Conservation (phyloP, 2,888 invertebrate species). For the Plusia festucae region DNA sequence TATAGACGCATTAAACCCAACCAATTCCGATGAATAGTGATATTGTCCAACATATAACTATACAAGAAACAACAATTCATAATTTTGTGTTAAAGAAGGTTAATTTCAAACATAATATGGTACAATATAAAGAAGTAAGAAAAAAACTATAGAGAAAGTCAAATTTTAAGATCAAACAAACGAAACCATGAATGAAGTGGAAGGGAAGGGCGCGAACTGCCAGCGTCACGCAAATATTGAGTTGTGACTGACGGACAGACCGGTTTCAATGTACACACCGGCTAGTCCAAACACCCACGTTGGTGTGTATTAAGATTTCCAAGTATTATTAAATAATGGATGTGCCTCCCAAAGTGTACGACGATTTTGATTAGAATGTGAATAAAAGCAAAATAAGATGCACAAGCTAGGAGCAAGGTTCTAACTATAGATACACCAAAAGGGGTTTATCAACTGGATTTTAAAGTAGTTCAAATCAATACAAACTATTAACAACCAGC, state of each 20-base stretch:
- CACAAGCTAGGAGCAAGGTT: conserved; percentile 16
- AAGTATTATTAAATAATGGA: conserved; percentile 57
- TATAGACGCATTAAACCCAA: conserved; percentile 15
- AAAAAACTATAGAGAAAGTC: conserved; percentile 55
- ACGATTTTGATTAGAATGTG: conserved; percentile 27
- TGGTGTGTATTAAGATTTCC: conserved; percentile 58
- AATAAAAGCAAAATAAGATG: conserved; percentile 22
- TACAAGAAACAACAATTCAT: background rate
- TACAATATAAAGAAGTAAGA: background rate
- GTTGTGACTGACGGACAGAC: conserved; percentile 75
- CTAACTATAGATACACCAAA: background rate
- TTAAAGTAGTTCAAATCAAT: background rate
- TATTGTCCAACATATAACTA: background rate
- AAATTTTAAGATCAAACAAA: conserved; percentile 44
- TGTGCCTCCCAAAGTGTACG: conserved; percentile 31
- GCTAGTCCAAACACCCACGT: conserved; percentile 68
- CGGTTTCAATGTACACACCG: conserved; percentile 77
- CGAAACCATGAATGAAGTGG: conserved; percentile 72
- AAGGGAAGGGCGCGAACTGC: conserved; percentile 67
- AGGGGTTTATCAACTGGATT: background rate
- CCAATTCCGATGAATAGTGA: conserved; percentile 1
- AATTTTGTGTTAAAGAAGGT: too few species aligned
- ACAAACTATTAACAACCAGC: conserved; percentile 10
- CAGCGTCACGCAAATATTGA: conserved; percentile 80
- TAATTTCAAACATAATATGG: background rate